These are phyloP conservation scores for Geotrypetes seraphini DNA, from an alignment of 2,797 vertebrate genomes.

Conservation along the genomic window DNA sequence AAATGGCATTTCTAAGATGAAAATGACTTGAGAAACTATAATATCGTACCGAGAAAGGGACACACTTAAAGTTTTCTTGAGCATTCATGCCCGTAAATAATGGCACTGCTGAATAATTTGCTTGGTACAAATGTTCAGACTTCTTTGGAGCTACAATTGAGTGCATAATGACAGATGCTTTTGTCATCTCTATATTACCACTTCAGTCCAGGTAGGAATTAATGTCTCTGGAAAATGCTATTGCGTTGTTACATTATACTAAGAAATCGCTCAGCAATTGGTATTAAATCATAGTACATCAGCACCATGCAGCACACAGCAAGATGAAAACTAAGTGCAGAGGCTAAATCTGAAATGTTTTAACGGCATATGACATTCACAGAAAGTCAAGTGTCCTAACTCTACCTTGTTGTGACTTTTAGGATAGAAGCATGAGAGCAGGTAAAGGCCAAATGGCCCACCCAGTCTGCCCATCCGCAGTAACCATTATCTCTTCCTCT, in stretches of 20 bases:
- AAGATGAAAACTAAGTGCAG: not conserved
- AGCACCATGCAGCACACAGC: not conserved
- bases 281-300: not conserved
- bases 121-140: slow-evolving; percentile 4
- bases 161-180: slow-evolving; percentile 6
- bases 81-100: not conserved
- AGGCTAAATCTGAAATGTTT: slow-evolving; percentile 10
- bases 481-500: no score
- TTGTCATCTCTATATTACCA: slow-evolving; percentile 4
- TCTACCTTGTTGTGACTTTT: no score
- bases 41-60: not conserved
- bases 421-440: no score
- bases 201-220: slow-evolving; percentile 11
- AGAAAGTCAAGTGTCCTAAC: no score
- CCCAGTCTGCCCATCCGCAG: no score
- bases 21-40: no score
- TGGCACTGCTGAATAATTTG: slow-evolving; percentile 1
- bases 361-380: no score
- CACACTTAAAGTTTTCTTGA: not conserved
- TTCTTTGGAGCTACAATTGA: slow-evolving; percentile 2
- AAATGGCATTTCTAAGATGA: no score
- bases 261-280: slow-evolving; percentile 8
- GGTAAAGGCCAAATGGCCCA: no score
- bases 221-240: slow-evolving; percentile 7
- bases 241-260: slow-evolving; percentile 1